phyloP scores from a whole-genome alignment of 2,888 invertebrate species.

The Belgica antarctica region DNA sequence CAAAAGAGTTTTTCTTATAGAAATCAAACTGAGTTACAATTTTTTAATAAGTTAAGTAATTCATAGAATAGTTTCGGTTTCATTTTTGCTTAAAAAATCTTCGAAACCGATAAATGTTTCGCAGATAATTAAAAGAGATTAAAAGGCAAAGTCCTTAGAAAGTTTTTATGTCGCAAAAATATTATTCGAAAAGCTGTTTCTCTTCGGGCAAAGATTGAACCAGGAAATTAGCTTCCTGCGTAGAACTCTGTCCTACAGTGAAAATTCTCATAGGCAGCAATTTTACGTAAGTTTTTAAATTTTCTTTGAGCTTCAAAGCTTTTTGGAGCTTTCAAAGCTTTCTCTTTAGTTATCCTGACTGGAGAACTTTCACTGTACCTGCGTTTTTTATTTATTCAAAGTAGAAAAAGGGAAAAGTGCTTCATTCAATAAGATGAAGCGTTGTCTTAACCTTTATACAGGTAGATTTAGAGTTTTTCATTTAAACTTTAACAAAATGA shows the following conservation, averaged over 20 bases:
- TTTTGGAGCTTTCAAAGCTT: too few relatives aligned
- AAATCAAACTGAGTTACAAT: slow-evolving; percentile 17
- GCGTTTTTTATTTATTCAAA: background rate
- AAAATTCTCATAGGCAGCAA: too few relatives aligned
- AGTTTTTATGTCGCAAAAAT: slow-evolving; percentile 13
- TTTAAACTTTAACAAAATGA: slow-evolving; percentile 11
- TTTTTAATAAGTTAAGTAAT: background rate
- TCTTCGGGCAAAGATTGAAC: background rate
- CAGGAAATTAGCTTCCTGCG: too few relatives aligned
- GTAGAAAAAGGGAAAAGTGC: slow-evolving; percentile 1
- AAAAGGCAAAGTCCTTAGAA: slow-evolving; percentile 20
- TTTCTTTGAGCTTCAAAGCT: background rate
- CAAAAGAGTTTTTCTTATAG: slow-evolving; percentile 18
- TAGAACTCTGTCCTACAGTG: too few relatives aligned
- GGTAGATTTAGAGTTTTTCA: background rate
- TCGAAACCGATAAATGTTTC: background rate
- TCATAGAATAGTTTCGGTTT: background rate
- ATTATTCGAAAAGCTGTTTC: slow-evolving; percentile 18
- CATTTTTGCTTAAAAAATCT: slow-evolving; percentile 1
- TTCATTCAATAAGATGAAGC: slow-evolving; percentile 5
- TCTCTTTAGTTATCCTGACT: too few relatives aligned
- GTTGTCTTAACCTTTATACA: slow-evolving; percentile 10
- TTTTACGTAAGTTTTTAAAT: too few relatives aligned
- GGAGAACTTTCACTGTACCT: too few relatives aligned
- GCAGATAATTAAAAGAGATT: background rate